These are phyloP conservation scores for Momotus momota DNA, from an alignment of 2,797 vertebrate genomes.

Conservation along the genomic window DNA sequence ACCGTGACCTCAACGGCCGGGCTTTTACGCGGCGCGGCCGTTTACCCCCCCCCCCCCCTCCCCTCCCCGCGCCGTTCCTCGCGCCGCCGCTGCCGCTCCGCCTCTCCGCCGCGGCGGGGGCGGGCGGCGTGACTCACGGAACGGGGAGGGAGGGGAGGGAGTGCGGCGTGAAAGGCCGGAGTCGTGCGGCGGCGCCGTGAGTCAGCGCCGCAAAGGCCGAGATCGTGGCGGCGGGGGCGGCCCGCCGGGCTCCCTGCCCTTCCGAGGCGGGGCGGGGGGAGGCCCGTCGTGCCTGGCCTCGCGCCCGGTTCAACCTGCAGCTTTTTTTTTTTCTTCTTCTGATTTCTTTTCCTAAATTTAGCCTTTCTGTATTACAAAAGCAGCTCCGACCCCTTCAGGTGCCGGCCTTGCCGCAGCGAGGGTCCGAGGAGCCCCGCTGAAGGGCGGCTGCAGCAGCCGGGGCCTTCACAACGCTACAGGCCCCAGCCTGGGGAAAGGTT, in stretches of 20 bases:
- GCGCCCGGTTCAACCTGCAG: not conserved
- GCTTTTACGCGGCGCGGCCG: slow-evolving; percentile 37
- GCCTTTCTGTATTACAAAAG: not conserved
- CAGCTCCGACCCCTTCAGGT: not conserved
- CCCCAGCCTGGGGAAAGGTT: not conserved
- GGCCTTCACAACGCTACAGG: fast-evolving
- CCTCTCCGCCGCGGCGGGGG: slow-evolving; percentile 47
- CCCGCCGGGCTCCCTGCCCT: not conserved
- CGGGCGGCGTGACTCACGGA: slow-evolving; percentile 15
- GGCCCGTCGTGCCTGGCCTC: slow-evolving; percentile 2
- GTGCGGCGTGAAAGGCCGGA: slow-evolving; percentile 58
- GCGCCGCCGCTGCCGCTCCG: not conserved
- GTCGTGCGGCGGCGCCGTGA: slow-evolving; percentile 52
- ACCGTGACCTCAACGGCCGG: not conserved
- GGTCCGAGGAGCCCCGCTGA: not conserved
- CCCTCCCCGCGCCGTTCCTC: too few species aligned
- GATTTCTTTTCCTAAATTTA: not conserved
- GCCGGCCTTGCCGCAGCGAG: not conserved
- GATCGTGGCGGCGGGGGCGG: slow-evolving; percentile 42
- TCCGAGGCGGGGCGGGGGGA: not conserved
- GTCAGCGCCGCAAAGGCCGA: slow-evolving; percentile 24
- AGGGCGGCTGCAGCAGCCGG: not conserved
- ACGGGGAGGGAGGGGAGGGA: not conserved
- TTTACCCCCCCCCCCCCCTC: too few species aligned
- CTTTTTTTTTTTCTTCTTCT: too few species aligned